Conservation (phyloP, 2,113 vertebrate genomes). For the Cyphomyrus discorhynchus region DNA sequence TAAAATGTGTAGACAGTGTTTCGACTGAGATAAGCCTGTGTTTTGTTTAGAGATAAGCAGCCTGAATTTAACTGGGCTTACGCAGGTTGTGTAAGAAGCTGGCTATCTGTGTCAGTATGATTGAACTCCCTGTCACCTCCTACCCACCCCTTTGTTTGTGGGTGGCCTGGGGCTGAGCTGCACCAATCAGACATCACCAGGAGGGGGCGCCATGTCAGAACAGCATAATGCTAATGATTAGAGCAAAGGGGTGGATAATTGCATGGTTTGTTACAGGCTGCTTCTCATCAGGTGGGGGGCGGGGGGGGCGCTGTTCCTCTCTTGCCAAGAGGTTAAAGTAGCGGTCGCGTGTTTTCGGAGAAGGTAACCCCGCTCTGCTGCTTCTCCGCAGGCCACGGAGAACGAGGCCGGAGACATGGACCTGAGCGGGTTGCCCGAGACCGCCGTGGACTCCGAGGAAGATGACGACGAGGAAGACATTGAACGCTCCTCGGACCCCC, state of each 20-base stretch:
- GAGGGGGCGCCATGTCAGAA: not conserved
- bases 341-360: not conserved
- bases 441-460: conserved; percentile 95
- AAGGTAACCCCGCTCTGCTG: not conserved
- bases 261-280: not conserved
- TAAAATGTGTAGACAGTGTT: not conserved
- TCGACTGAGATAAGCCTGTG: not conserved
- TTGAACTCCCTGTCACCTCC: not conserved
- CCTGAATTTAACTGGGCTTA: not conserved
- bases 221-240: not conserved
- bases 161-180: not conserved
- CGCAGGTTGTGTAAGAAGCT: not conserved
- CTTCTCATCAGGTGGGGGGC: not conserved
- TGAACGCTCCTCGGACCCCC: conserved; percentile 87
- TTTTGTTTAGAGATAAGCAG: not conserved
- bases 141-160: not conserved
- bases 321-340: not conserved
- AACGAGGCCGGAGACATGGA: conserved; percentile 97
- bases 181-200: not conserved
- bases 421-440: conserved; percentile 93
- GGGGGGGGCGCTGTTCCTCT: not conserved
- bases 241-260: not conserved
- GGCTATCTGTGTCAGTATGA: not conserved
- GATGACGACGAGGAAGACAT: conserved; percentile 98
- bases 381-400: conserved; percentile 79